phyloP scores from a whole-genome alignment of 2,113 vertebrate species.

The Pseudopodoces humilis region DNA sequence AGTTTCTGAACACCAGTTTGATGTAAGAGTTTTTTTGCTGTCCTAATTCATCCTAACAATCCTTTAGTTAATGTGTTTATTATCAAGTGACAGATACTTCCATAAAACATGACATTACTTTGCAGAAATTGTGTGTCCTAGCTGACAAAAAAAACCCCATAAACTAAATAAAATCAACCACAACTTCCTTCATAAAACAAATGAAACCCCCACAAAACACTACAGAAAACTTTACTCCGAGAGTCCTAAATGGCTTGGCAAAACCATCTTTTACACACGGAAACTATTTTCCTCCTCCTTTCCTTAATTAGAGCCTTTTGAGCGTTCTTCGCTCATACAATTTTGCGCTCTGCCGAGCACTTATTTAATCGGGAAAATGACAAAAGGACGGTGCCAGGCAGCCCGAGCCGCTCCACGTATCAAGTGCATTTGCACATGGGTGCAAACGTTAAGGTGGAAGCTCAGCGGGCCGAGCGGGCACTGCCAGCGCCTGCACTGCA shows the following conservation, averaged over 20 bases:
- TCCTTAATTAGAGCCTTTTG: not conserved
- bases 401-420: not conserved
- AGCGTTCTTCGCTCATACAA: not conserved
- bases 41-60: not conserved
- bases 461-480: rapidly evolving
- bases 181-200: not conserved
- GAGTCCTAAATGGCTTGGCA: not conserved
- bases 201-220: not conserved
- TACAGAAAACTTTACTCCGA: not conserved
- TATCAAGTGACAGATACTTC: not conserved
- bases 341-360: not conserved
- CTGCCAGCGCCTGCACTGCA: not conserved
- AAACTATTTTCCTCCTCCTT: not conserved
- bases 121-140: not conserved
- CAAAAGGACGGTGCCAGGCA: not conserved
- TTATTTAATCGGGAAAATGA: not conserved
- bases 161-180: not conserved
- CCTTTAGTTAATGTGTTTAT: not conserved
- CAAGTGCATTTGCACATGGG: not conserved
- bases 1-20: not conserved
- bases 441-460: not conserved
- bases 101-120: not conserved
- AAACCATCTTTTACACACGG: rapidly evolving
- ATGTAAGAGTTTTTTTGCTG: not conserved
- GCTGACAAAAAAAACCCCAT: not conserved